A percentile compares a stretch with the other conserved stretches of the same genome.
These are phyloP conservation scores for Saturnia japonica DNA, from an alignment of 2,888 invertebrate genomes.

Conservation along the genomic window DNA sequence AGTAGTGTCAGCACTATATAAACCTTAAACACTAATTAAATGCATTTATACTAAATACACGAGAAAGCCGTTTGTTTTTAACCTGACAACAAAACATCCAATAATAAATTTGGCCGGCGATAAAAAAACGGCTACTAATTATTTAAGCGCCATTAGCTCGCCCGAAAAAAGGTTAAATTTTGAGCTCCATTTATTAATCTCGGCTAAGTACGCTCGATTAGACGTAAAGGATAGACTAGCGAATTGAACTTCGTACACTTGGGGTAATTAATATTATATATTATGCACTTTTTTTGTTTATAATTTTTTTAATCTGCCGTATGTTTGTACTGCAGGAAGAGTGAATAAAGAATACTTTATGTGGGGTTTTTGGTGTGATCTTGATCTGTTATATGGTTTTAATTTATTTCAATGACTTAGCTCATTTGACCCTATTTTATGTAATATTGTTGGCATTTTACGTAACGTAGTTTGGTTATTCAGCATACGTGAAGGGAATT, in stretches of 20 bases:
- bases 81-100: constrained; percentile 49
- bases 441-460: too few species aligned
- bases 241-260: not conserved
- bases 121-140: constrained; percentile 74
- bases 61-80: constrained; percentile 57
- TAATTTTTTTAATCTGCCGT: not conserved
- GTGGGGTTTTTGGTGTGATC: too few species aligned
- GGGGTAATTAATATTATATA: not conserved
- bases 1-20: too few species aligned
- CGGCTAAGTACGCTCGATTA: constrained; percentile 67
- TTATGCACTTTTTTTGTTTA: not conserved
- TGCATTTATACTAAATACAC: constrained; percentile 1
- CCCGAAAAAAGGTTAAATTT: constrained; percentile 79
- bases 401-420: too few species aligned
- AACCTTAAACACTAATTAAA: not conserved
- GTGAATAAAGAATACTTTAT: not conserved
- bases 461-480: too few species aligned
- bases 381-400: too few species aligned
- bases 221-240: constrained; percentile 57
- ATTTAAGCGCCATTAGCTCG: constrained; percentile 70
- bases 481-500: too few species aligned
- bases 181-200: constrained; percentile 79
- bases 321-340: not conserved
- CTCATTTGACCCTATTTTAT: too few species aligned
- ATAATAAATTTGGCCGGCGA: constrained; percentile 60